Percentiles rank a stretch among this genome's conserved stretches.
Evolutionary conservation across 2,888 invertebrate genomes (phyloP).

Genomic region (Panzeria rudis): DNA sequence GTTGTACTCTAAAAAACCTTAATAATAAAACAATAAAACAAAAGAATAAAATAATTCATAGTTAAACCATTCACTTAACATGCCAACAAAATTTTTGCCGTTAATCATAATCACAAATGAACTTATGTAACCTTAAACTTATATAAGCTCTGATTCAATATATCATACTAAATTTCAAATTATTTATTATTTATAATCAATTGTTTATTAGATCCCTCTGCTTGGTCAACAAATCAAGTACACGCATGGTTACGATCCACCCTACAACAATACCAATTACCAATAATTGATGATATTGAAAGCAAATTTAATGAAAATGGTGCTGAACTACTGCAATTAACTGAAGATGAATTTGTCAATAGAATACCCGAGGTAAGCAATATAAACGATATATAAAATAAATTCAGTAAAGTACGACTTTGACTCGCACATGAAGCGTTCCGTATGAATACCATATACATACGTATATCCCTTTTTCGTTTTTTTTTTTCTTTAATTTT

Average conservation of each 20-base stretch:
- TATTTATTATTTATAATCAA: neutral
- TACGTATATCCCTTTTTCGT: too few relatives aligned
- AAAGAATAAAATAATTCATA: constrained; percentile 51
- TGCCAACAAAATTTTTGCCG: constrained; percentile 19
- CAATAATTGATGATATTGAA: constrained; percentile 89
- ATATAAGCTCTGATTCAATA: constrained; percentile 42
- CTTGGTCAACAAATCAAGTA: constrained; percentile 93
- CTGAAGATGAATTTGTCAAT: constrained; percentile 93
- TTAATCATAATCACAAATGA: constrained; percentile 51
- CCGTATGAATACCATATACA: too few relatives aligned
- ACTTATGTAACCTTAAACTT: constrained; percentile 58
- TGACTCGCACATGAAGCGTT: too few relatives aligned
- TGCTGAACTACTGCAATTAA: constrained; percentile 88
- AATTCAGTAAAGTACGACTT: too few relatives aligned
- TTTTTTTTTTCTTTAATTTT: too few relatives aligned
- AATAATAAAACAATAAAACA: neutral
- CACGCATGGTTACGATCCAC: constrained; percentile 96
- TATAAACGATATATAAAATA: too few relatives aligned
- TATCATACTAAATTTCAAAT: neutral
- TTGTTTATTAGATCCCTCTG: constrained; percentile 90
- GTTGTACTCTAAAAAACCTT: too few relatives aligned
- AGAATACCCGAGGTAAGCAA: constrained; percentile 90
- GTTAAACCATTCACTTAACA: constrained; percentile 19
- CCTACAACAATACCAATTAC: constrained; percentile 90
- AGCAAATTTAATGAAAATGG: constrained; percentile 93